A percentile compares a stretch with the other conserved stretches of the same genome.
Evolutionary conservation across 2,113 vertebrate genomes (phyloP).

Genomic region (Regulus satrapa): DNA sequence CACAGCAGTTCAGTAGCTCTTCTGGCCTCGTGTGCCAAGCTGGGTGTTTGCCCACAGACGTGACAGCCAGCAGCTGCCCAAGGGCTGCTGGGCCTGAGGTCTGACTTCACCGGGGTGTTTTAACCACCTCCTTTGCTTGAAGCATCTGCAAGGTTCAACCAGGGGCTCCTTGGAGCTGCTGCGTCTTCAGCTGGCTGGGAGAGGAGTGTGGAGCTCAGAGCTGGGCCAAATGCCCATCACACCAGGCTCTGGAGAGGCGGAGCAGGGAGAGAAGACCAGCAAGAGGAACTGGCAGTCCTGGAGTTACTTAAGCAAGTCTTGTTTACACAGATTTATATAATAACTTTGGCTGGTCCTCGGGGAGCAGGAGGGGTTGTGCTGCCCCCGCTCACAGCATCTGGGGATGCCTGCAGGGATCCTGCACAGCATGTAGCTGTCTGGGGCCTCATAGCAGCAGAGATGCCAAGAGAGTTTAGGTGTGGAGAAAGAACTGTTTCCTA

Average conservation of each 20-base stretch:
- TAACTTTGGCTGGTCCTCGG: neutral
- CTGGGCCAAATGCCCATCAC: neutral
- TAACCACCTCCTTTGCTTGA: neutral
- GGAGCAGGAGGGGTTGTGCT: neutral
- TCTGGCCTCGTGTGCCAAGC: accelerated
- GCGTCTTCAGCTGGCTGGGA: neutral
- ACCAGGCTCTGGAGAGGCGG: neutral
- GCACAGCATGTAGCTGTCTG: accelerated
- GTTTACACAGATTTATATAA: conserved; percentile 48
- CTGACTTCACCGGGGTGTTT: neutral
- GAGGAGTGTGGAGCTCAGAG: neutral
- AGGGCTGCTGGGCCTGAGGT: neutral
- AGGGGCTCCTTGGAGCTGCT: neutral
- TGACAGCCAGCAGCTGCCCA: neutral
- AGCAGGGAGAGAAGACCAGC: neutral
- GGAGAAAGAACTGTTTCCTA: neutral
- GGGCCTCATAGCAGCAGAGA: neutral
- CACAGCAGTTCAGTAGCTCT: neutral
- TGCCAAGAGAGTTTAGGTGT: neutral
- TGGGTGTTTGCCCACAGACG: neutral
- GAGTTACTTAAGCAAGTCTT: conserved; percentile 41
- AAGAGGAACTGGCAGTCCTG: neutral
- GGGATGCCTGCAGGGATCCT: neutral
- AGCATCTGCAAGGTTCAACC: neutral
- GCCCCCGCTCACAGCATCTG: neutral